Evolutionary conservation across 2,888 invertebrate genomes (phyloP).

Genomic region (Cantharis rustica): DNA sequence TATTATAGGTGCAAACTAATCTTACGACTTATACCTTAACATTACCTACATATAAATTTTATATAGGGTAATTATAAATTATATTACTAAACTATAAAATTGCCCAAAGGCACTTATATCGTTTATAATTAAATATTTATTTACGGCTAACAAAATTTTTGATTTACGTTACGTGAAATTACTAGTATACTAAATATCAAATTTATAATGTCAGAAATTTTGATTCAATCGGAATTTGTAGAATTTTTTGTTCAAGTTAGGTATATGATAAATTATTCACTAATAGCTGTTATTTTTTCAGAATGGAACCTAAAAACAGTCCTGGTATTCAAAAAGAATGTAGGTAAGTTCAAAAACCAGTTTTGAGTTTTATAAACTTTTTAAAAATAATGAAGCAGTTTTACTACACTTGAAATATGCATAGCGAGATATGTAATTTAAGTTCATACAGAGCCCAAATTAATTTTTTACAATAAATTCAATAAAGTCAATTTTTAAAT

Average conservation of each 20-base stretch:
- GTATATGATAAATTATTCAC: not conserved
- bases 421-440: not conserved
- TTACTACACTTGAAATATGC: not conserved
- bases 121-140: not conserved
- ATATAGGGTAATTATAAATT: not conserved
- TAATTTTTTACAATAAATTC: not conserved
- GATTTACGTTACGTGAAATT: not conserved
- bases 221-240: not conserved
- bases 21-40: not conserved
- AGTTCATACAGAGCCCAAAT: not conserved
- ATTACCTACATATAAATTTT: not conserved
- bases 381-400: not conserved
- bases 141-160: not conserved
- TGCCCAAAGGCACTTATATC: not conserved
- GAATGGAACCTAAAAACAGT: not conserved
- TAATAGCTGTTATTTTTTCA: not conserved
- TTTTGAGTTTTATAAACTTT: not conserved
- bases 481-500: not conserved
- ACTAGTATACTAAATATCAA: not conserved
- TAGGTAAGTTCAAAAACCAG: conserved; percentile 3
- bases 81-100: not conserved
- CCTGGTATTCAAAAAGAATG: not conserved
- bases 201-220: not conserved
- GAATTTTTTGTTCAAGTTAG: not conserved
- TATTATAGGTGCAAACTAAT: not conserved